Evolutionary conservation across 2,888 invertebrate genomes (phyloP), one percentile per base, ranked within the genome.

Genomic region (Dolichomitus sp.): DNA sequence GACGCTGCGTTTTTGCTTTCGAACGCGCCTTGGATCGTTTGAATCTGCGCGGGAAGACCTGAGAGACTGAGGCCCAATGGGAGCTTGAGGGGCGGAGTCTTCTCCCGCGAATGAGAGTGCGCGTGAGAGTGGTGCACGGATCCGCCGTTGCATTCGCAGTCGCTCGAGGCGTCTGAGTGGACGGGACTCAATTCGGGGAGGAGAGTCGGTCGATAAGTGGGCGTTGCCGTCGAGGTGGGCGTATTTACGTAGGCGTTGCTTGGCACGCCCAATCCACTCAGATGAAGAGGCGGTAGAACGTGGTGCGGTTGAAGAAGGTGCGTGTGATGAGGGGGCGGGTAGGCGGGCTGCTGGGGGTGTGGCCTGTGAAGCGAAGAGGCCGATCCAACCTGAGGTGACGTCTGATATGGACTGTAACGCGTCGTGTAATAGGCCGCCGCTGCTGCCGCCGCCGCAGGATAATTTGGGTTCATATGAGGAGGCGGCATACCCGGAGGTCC

Each of bases 361-460:
- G 94, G 93, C 88, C 89, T 94, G 94, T 95, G 95, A 93, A 93
- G 94, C 84, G 94, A 95, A 87, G 94, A 95, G 91, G 93, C 94
- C 93, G 94, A 95, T 70, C 93, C 81, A 91, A 89, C 88, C 77
- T 93, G 94, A 94, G 95, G 94, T 88, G 95, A 94, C 0, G 94
- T 93, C 6, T 94, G 94, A 90, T 95, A 97, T 27, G 95, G 96
- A 17, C 92, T 92, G 92, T 95, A 96, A 0, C 94, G 95, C 59
- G 95, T 94, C 77, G 96, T 95, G 91, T 94, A 94, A 81, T 94
- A 94, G 74, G 95, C 91, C 0, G 96, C 94, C 12, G 96, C 95
- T 0, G 95, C 95, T 86, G 95, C 95, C 4, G 89, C 88, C 0
- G 91, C 95, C 7, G 89, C 88, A 0, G 91, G 90, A 27, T 90